Percentiles rank a stretch among this genome's conserved stretches.
Conservation (phyloP, 2,888 invertebrate genomes). For the Himalopsyche kuldschensis region DNA sequence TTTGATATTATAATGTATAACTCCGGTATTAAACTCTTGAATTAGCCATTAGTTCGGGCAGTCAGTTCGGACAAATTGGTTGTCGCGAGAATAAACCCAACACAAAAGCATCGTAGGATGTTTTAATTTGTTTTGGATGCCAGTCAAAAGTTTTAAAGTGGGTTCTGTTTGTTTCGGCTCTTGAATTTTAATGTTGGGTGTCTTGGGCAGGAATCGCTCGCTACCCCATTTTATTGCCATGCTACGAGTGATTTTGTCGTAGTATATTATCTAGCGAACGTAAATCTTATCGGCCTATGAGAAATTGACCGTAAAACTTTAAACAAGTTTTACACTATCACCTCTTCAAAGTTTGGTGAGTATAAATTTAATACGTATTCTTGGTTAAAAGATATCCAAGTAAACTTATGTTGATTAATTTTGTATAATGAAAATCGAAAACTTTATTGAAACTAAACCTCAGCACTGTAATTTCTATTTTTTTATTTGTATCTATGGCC, state of each 20-base stretch:
- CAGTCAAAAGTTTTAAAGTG: conserved; percentile 36
- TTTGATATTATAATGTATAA: too few relatives aligned
- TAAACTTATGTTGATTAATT: too few relatives aligned
- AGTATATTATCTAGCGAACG: not conserved
- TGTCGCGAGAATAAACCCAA: not conserved
- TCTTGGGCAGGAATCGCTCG: not conserved
- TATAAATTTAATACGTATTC: not conserved
- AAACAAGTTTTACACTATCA: not conserved
- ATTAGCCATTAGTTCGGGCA: not conserved
- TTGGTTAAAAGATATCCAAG: too few relatives aligned
- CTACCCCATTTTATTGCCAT: not conserved
- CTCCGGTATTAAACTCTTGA: not conserved
- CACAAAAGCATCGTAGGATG: not conserved
- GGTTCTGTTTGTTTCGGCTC: conserved; percentile 25
- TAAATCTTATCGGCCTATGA: not conserved
- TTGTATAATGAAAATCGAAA: too few relatives aligned
- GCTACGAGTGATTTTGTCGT: not conserved
- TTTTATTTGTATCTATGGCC: too few relatives aligned
- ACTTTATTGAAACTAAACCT: too few relatives aligned
- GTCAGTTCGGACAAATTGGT: not conserved
- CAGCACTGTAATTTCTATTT: too few relatives aligned
- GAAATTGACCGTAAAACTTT: not conserved
- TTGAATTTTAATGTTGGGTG: conserved; percentile 27
- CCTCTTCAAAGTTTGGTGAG: not conserved
- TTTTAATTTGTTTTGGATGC: conserved; percentile 36